phyloP scores from a whole-genome alignment of 1,140 invertebrate species.

The Teleopsis dalmanni region DNA sequence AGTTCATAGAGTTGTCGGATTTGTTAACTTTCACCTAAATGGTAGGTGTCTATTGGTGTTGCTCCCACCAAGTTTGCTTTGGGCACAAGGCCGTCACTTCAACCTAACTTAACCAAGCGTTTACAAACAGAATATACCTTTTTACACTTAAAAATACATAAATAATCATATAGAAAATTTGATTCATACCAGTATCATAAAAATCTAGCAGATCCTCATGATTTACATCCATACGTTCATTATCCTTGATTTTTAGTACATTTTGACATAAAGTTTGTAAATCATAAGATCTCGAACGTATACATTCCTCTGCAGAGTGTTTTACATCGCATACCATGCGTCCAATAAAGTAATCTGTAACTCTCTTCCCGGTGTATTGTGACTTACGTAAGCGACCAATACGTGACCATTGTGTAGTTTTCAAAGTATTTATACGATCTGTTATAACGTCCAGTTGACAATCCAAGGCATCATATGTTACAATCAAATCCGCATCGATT shows the following conservation, averaged over 20 bases:
- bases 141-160: background rate
- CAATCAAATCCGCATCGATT: slow-evolving; percentile 86
- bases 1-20: too few species aligned
- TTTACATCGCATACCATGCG: slow-evolving; percentile 90
- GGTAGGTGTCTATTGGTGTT: too few species aligned
- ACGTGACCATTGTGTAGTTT: slow-evolving; percentile 85
- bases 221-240: slow-evolving; percentile 60
- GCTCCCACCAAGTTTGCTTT: too few species aligned
- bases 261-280: slow-evolving; percentile 72
- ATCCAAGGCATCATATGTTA: slow-evolving; percentile 84
- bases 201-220: slow-evolving; percentile 63
- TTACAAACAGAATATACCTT: too few species aligned
- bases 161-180: background rate
- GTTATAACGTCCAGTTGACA: slow-evolving; percentile 83
- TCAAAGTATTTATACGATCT: slow-evolving; percentile 65
- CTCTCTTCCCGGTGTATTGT: slow-evolving; percentile 51
- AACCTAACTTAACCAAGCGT: too few species aligned
- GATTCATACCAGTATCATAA: slow-evolving; percentile 49
- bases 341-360: slow-evolving; percentile 61
- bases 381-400: slow-evolving; percentile 75
- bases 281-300: slow-evolving; percentile 86
- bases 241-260: slow-evolving; percentile 64
- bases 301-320: slow-evolving; percentile 86
- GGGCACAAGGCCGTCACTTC: too few species aligned
- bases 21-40: too few species aligned